Conservation (phyloP, 2,888 invertebrate genomes). For the Eledona agricola region DNA sequence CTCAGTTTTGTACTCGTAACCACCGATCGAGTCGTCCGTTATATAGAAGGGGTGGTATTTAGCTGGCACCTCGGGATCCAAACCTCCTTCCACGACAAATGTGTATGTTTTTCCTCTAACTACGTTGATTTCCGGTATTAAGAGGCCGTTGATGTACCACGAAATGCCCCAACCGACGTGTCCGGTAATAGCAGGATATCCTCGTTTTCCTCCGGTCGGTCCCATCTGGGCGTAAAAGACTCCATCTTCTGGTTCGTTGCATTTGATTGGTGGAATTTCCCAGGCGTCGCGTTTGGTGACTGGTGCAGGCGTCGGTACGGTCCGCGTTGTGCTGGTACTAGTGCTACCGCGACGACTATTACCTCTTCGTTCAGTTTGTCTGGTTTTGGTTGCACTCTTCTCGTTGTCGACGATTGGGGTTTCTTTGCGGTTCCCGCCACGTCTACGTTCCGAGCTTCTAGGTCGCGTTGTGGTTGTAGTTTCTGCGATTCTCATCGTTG, state of each 20-base stretch:
- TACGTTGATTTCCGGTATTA: conserved; percentile 91
- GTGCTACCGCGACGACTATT: conserved; percentile 7
- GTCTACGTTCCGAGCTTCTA: conserved; percentile 40
- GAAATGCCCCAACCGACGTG: conserved; percentile 94
- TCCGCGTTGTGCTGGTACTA: conserved; percentile 45
- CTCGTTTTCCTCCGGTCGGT: conserved; percentile 89
- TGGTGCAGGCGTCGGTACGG: conserved; percentile 71
- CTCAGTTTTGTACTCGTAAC: conserved; percentile 83
- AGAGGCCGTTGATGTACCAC: conserved; percentile 93
- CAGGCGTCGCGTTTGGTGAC: conserved; percentile 72
- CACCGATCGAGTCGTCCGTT: conserved; percentile 91
- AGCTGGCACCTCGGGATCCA: conserved; percentile 79
- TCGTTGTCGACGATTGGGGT: conserved; percentile 11
- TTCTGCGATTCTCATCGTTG: conserved; percentile 47
- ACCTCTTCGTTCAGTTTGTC: conserved; percentile 23
- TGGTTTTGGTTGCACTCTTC: conserved; percentile 20
- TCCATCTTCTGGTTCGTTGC: conserved; percentile 89
- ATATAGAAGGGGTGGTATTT: conserved; percentile 94
- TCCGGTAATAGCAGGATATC: conserved; percentile 89
- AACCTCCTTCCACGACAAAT: conserved; percentile 88
- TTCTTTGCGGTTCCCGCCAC: conserved; percentile 37
- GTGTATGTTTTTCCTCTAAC: conserved; percentile 87
- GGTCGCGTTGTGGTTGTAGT: conserved; percentile 27
- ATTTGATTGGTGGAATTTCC: conserved; percentile 89
- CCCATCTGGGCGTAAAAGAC: conserved; percentile 94